A percentile compares a stretch with the other conserved stretches of the same genome.
phyloP scores from a whole-genome alignment of 2,113 vertebrate genomes.

The Diphyllodes magnificus region DNA sequence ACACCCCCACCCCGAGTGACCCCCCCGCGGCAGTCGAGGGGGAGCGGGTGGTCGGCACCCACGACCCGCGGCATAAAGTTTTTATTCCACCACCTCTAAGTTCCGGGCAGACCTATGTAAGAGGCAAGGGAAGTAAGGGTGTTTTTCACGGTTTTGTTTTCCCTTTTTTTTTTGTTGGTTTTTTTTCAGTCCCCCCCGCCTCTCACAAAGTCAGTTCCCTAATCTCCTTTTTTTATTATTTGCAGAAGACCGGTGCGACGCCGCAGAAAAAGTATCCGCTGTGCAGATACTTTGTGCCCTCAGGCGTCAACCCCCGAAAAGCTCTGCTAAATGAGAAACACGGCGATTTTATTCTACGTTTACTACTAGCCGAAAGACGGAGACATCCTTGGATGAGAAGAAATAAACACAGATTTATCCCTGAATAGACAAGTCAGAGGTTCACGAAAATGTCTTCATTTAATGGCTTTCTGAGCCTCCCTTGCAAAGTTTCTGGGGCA shows the following conservation, averaged over 20 bases:
- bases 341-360: rapidly evolving
- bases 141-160: background rate
- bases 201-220: background rate
- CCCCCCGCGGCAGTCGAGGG: background rate
- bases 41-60: background rate
- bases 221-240: background rate
- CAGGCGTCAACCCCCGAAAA: rapidly evolving
- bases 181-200: rapidly evolving
- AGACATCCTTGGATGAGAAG: background rate
- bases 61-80: rapidly evolving
- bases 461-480: background rate
- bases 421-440: too few species aligned
- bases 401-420: background rate
- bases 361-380: background rate
- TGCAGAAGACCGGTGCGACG: background rate
- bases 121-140: background rate
- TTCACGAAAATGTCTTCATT: background rate
- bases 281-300: background rate
- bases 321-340: background rate
- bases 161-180: too few species aligned
- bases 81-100: background rate
- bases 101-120: background rate
- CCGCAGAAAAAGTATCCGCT: background rate
- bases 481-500: rapidly evolving
- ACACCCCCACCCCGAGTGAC: rapidly evolving